phyloP scores from a whole-genome alignment of 2,797 vertebrate genomes.

The Centropyge bicolor region DNA sequence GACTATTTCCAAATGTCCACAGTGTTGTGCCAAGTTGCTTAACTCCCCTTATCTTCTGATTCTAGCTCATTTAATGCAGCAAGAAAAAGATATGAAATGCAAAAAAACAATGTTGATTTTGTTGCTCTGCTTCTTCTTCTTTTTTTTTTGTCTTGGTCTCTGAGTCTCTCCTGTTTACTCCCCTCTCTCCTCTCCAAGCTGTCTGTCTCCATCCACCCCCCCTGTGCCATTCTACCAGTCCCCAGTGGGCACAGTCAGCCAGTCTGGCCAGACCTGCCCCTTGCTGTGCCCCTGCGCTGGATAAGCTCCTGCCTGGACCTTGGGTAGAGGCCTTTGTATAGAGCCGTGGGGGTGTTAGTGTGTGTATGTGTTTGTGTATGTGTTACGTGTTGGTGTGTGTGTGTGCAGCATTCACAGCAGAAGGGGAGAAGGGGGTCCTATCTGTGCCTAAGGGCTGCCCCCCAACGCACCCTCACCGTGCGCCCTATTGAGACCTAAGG shows the following conservation, averaged over 20 bases:
- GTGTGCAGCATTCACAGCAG: constrained; percentile 73
- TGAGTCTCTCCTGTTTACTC: constrained; percentile 49
- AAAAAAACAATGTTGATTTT: constrained; percentile 49
- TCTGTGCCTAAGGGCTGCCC: constrained; percentile 79
- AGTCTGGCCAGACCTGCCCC: constrained; percentile 81
- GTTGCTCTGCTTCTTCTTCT: constrained; percentile 37
- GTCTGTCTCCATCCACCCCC: constrained; percentile 71
- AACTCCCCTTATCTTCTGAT: constrained; percentile 40
- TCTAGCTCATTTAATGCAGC: constrained; percentile 27
- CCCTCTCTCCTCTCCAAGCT: constrained; percentile 53
- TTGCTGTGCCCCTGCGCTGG: constrained; percentile 77
- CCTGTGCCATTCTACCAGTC: constrained; percentile 78
- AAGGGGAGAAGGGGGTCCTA: constrained; percentile 77
- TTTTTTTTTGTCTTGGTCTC: constrained; percentile 50
- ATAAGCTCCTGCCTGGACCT: constrained; percentile 80
- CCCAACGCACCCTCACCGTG: constrained; percentile 82
- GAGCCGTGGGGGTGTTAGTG: constrained; percentile 70
- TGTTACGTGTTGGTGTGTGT: constrained; percentile 61
- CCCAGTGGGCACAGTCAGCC: constrained; percentile 82
- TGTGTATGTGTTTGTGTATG: constrained; percentile 68
- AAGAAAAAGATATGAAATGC: constrained; percentile 46
- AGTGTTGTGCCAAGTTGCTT: constrained; percentile 48
- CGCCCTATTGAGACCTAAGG: constrained; percentile 86
- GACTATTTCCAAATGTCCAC: constrained; percentile 54
- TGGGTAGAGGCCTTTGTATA: constrained; percentile 78